Base-by-base conservation (phyloP, 1,140 invertebrate genomes). In the Drosophila bocki region DNA sequence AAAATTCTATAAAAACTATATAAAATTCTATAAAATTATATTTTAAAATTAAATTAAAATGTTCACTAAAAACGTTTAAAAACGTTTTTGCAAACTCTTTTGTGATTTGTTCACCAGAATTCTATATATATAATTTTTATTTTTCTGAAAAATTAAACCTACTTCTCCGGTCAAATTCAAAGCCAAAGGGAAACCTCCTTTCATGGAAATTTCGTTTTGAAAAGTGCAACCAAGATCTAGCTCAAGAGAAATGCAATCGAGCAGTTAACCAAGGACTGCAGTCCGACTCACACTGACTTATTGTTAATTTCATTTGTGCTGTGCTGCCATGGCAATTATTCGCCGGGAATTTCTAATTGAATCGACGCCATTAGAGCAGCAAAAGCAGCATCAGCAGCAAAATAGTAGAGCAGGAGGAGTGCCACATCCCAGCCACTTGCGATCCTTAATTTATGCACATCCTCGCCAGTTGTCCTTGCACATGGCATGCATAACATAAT, bases 311-410 rank as follows among this genome's bases (percentile, higher is more conserved):
- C 47, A 74, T 75, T 74, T 67, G 61, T 29, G 53, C 35, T 56
- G 7, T 54, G 13, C 63, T 78, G 82, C 51, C 74, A 72, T 69
- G 74, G 54, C 63, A 87, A 87, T 80, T 83, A 88, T 86, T 50
- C 50, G 48, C 71, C 48, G 47, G 76, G 70, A 72, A 69, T 62
- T 83, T 77, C 63, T 83, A 87, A 88, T 87, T 88, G 84, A 87
- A 88, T 88, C 60, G 80, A 83, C 76, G 76, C 83, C 75, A 65
- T 70, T 72, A 59, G 53, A 42, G 44, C 42, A 29, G 51, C 42
- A 32, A 26, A 26, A 45, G 63, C 19, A 17, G 50, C 29, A 17
- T 9, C 48, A 51, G 29, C 48, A 51, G 9, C 22, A 32, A 29
- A 29, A 29, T 29, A 6, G 26, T 5, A 29, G 17, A 51, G 50